These are phyloP conservation scores for Neodon shergylaensis DNA, from an alignment of 2,113 vertebrate species.

Conservation along the genomic window DNA sequence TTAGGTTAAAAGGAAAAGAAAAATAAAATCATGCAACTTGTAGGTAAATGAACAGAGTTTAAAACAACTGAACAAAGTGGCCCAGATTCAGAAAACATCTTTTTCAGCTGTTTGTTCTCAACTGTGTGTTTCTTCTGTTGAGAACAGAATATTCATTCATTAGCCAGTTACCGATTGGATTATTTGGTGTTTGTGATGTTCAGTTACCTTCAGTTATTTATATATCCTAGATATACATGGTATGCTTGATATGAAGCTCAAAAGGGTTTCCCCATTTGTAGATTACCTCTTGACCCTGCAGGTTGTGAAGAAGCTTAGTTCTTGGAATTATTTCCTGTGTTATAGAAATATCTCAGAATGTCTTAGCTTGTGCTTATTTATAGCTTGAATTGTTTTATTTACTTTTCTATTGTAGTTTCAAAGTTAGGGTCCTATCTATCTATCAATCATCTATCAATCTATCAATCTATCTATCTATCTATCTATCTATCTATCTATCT, in stretches of 20 bases:
- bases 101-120: neutral
- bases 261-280: neutral
- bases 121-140: neutral
- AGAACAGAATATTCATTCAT: neutral
- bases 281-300: neutral
- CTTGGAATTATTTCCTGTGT: neutral
- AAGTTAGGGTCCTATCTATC: neutral
- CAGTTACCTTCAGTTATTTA: neutral
- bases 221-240: neutral
- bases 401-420: neutral
- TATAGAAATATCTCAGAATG: neutral
- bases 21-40: neutral
- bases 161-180: neutral
- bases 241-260: neutral
- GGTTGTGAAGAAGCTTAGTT: neutral
- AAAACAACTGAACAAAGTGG: neutral
- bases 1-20: neutral
- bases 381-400: neutral
- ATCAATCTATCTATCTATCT: no score
- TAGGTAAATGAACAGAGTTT: neutral
- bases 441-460: no score
- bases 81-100: neutral
- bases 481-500: no score
- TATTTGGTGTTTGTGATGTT: neutral
- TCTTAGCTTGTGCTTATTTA: neutral